phyloP scores from a whole-genome alignment of 37 sponge, comb jelly and placozoan genomes.

The Petrosia ficiformis region DNA sequence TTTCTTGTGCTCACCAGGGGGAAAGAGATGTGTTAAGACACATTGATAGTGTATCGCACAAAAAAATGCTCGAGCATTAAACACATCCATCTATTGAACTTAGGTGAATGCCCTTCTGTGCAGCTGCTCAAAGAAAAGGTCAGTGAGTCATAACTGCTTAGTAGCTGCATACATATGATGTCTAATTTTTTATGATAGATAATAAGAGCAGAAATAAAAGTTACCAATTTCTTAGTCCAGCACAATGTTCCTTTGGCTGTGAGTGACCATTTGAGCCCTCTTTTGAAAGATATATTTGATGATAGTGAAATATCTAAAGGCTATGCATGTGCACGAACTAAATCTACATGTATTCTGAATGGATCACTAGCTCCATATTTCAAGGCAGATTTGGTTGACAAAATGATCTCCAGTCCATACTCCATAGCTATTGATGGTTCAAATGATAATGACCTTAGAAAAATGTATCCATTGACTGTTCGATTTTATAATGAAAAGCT shows the following conservation, averaged over 20 bases:
- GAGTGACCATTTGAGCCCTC: slow-evolving; percentile 50
- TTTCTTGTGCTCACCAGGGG: slow-evolving; percentile 50
- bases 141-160: no score
- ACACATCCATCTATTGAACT: no score
- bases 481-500: slow-evolving; percentile 15
- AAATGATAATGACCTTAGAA: slow-evolving; percentile 59
- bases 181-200: slow-evolving; percentile 14
- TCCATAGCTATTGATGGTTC: slow-evolving; percentile 63
- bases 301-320: slow-evolving; percentile 46
- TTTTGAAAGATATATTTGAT: slow-evolving; percentile 38
- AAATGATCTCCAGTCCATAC: slow-evolving; percentile 54
- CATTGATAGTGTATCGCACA: neutral
- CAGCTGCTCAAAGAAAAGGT: no score
- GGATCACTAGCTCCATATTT: slow-evolving; percentile 53
- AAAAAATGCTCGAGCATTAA: no score
- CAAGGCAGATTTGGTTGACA: slow-evolving; percentile 9
- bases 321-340: slow-evolving; percentile 45
- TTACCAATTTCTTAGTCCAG: slow-evolving; percentile 35
- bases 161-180: neutral
- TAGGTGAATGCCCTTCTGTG: no score
- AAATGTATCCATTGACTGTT: slow-evolving; percentile 70
- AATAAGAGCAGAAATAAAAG: slow-evolving; percentile 50
- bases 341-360: slow-evolving; percentile 75
- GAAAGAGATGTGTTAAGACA: slow-evolving; percentile 41
- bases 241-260: slow-evolving; percentile 58